A percentile compares a stretch with the other conserved stretches of the same genome.
Evolutionary conservation across 2,888 invertebrate species (phyloP).

Genomic region (Idaea aversata): DNA sequence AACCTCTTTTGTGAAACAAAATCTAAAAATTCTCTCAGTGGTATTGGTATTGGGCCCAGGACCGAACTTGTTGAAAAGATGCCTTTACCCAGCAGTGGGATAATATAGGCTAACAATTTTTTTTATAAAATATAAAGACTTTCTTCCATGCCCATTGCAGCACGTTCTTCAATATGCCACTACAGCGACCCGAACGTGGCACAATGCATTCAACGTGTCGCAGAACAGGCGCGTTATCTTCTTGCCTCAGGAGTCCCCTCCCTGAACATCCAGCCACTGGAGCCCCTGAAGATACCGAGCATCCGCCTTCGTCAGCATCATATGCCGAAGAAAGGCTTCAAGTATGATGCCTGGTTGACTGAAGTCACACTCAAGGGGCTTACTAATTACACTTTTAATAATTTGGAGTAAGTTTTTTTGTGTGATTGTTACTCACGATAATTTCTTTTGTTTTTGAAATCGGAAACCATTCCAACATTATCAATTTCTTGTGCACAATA

Average conservation of each 20-base stretch:
- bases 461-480: no score
- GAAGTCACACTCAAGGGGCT: constrained; percentile 71
- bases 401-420: constrained; percentile 65
- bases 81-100: no score
- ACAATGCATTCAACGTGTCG: constrained; percentile 77
- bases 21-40: no score
- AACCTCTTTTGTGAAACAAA: no score
- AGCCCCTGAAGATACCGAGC: constrained; percentile 80
- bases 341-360: constrained; percentile 76
- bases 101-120: no score
- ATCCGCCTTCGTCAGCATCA: constrained; percentile 79
- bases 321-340: constrained; percentile 67
- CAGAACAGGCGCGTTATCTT: constrained; percentile 73
- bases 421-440: background rate
- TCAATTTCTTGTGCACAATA: no score
- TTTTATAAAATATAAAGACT: background rate
- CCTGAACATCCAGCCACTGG: constrained; percentile 79
- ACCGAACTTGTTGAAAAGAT: no score
- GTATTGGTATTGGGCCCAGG: no score
- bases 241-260: constrained; percentile 80
- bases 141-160: constrained; percentile 10
- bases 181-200: constrained; percentile 79
- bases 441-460: no score
- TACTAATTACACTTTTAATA: constrained; percentile 73
- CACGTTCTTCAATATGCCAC: constrained; percentile 67